Conservation (phyloP, 1,140 invertebrate species). For the Drosophila tropicalis region DNA sequence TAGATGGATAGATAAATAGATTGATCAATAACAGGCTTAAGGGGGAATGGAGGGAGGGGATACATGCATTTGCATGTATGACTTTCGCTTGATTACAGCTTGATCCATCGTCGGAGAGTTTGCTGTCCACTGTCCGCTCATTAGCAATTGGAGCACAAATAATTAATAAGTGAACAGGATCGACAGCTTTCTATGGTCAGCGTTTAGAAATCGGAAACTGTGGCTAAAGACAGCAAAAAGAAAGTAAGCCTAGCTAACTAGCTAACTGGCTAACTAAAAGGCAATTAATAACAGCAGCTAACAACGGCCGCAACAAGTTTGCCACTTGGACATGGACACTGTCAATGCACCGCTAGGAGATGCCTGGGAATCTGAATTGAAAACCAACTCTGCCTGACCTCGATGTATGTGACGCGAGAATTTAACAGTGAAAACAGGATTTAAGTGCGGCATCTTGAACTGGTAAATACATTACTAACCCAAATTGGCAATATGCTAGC, state of each 20-base stretch:
- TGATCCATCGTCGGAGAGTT: conserved; percentile 7
- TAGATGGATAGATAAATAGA: not conserved
- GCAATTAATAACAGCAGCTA: conserved; percentile 62
- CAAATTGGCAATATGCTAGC: conserved; percentile 58
- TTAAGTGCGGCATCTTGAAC: conserved; percentile 36
- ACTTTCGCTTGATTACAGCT: conserved; percentile 64
- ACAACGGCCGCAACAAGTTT: conserved; percentile 38
- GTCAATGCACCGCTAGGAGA: conserved; percentile 70
- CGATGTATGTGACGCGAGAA: conserved; percentile 47
- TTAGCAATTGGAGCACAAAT: conserved; percentile 74
- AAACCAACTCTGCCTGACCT: conserved; percentile 54
- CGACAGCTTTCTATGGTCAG: conserved; percentile 71
- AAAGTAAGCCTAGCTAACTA: conserved; percentile 69
- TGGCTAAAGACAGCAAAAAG: conserved; percentile 53
- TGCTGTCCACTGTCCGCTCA: conserved; percentile 42
- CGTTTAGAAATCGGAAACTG: conserved; percentile 72
- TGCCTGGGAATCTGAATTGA: conserved; percentile 17
- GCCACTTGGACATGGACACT: conserved; percentile 34
- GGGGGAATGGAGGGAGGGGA: not conserved
- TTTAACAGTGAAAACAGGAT: conserved; percentile 82
- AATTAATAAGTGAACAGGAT: conserved; percentile 71
- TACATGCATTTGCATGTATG: conserved; percentile 45
- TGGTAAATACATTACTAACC: conserved; percentile 73
- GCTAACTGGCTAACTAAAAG: conserved; percentile 67
- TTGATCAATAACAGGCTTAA: not conserved